Evolutionary conservation across 2,113 vertebrate genomes (phyloP).

Genomic region (Hyperoodon ampullatus): DNA sequence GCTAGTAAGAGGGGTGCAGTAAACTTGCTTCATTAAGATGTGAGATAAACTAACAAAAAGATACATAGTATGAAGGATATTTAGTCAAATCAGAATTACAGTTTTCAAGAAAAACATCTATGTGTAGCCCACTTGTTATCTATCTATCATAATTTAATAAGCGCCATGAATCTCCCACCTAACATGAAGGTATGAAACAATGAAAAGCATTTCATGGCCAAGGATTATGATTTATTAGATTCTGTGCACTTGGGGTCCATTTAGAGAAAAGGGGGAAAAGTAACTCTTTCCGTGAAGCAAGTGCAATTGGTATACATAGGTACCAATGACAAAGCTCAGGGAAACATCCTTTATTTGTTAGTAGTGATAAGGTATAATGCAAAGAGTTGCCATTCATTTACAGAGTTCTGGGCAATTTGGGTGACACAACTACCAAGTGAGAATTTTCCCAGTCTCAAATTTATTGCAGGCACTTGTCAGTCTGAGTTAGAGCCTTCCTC

Average conservation of each 20-base stretch:
- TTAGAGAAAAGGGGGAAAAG: neutral
- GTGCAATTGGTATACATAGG: neutral
- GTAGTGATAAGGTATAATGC: neutral
- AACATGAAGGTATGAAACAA: neutral
- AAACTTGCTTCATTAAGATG: neutral
- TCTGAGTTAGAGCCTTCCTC: neutral
- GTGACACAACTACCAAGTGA: neutral
- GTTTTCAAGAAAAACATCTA: neutral
- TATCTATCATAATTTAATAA: neutral
- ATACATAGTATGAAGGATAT: neutral
- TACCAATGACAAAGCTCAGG: neutral
- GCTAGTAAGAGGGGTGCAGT: neutral
- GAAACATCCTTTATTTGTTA: neutral
- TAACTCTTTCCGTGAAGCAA: neutral
- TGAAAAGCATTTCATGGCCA: neutral
- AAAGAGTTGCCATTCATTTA: constrained; percentile 29
- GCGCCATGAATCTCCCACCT: neutral
- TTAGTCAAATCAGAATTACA: neutral
- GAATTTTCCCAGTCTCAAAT: neutral
- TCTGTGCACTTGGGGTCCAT: neutral
- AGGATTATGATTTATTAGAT: neutral
- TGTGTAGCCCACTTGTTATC: neutral
- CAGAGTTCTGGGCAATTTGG: constrained; percentile 14
- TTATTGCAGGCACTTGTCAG: neutral
- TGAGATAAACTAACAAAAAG: neutral